These are phyloP conservation scores for Anser cygnoides DNA, from an alignment of 2,113 vertebrate genomes.

Conservation along the genomic window DNA sequence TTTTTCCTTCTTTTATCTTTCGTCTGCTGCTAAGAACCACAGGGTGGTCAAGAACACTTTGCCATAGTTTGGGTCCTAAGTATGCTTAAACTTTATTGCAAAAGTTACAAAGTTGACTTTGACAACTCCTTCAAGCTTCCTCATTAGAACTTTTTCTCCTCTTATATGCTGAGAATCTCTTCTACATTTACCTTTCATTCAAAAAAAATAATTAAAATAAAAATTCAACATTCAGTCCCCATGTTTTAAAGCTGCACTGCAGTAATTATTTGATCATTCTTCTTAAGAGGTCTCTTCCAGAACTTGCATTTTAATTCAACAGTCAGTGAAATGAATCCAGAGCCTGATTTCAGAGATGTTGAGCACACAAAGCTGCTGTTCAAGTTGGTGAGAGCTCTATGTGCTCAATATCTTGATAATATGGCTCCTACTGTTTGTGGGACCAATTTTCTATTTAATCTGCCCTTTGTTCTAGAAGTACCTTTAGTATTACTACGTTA, in stretches of 20 bases:
- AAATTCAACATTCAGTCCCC: not conserved
- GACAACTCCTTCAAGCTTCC: not conserved
- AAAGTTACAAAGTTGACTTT: not conserved
- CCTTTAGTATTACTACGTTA: not conserved
- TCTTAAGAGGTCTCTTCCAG: not conserved
- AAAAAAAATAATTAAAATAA: not conserved
- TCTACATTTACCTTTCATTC: not conserved
- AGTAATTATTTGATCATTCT: not conserved
- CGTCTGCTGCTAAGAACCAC: not conserved
- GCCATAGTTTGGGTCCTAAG: not conserved
- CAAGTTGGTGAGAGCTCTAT: not conserved
- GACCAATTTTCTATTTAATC: not conserved
- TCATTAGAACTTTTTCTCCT: not conserved
- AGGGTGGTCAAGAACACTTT: not conserved
- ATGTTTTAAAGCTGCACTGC: not conserved
- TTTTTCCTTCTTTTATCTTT: not conserved
- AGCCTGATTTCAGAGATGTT: not conserved
- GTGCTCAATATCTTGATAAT: not conserved
- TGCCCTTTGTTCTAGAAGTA: not conserved
- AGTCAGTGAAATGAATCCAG: not conserved
- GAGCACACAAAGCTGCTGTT: not conserved
- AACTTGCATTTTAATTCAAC: conserved; percentile 7
- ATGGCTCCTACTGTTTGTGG: not conserved
- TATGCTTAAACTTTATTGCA: not conserved
- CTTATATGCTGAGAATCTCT: not conserved